Base-by-base conservation (phyloP, 2,113 vertebrate genomes). In the Balaeniceps rex region DNA sequence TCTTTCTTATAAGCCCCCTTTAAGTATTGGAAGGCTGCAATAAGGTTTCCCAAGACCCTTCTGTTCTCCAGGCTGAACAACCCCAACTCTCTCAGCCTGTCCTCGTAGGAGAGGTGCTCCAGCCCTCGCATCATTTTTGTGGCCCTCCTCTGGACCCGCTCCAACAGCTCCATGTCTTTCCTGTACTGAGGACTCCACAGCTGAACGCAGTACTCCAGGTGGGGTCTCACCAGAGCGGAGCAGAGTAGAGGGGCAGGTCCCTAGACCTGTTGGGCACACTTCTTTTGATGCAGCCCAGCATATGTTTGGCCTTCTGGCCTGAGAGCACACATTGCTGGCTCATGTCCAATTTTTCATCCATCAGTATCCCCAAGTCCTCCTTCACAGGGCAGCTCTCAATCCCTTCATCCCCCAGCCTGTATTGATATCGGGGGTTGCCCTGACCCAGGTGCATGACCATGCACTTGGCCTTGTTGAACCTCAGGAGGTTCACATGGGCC, bases 321-420 rank as follows among this genome's bases (percentile, higher is more conserved):
- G 22, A 0, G 1, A 69, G 52, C 2, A 1, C 22, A 26, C 16
- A 25, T 8, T 57, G 19, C 11, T 2, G 4, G 6, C 21, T 57
- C 40, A 57, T 38, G 22, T 36, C 26, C 34, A 68, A 19, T 4
- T 57, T 57, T 57, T 65, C 11, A 52, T 65, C 18, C 18, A 79
- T 10, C 36, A 65, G 36, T 13, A 34, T 11, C 4, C 47, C 36
- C 25, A 63, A 38, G 18, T 28, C 31, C 17, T 42, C 34, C 36
- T 79, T 6, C 0, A 5, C 47, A 52, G 60, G 23, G 18, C 23
- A 52, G 29, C 18, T n/a, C 36, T 40, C 31, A 21, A 34, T 22
- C 14, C 14, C 10, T 52, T 79, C 10, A 28, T 42, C 17, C 18
- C 14, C 29, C 65, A 70, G n/a, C 7, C 29, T 60, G 14, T 49